These are phyloP conservation scores for Axinella damicornis DNA, from an alignment of 37 sponge, comb jelly and placozoan genomes.

Conservation along the genomic window DNA sequence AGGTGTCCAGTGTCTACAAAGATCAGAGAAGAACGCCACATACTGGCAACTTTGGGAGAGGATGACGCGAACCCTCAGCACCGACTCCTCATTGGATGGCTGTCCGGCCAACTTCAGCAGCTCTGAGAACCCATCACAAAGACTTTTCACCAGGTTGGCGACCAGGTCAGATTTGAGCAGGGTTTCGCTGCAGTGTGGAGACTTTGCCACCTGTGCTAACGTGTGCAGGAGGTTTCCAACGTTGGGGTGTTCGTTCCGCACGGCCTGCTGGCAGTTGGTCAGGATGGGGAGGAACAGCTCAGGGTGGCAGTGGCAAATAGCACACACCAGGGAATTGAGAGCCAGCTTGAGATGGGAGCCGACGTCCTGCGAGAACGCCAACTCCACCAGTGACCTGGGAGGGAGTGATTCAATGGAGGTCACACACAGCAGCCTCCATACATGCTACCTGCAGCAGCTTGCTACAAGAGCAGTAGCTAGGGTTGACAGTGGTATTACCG, in stretches of 20 bases:
- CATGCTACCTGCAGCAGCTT: neutral
- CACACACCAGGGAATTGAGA: constrained; percentile 53
- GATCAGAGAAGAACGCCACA: constrained; percentile 69
- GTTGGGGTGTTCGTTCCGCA: neutral
- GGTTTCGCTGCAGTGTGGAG: constrained; percentile 3
- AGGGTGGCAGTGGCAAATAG: constrained; percentile 44
- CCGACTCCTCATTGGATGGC: neutral
- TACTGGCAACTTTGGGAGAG: constrained; percentile 9
- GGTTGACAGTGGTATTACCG: no score
- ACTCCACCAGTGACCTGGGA: constrained; percentile 53
- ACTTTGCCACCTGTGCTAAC: constrained; percentile 51
- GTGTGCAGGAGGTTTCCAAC: constrained; percentile 38
- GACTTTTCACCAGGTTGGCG: neutral
- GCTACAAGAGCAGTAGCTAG: no score
- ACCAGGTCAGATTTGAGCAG: constrained; percentile 46
- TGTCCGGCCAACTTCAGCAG: neutral
- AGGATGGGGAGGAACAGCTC: constrained; percentile 35
- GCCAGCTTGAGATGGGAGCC: constrained; percentile 31
- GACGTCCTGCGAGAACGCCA: constrained; percentile 33
- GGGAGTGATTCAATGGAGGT: neutral
- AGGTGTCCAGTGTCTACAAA: constrained; percentile 29
- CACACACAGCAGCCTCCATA: neutral
- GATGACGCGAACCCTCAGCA: neutral
- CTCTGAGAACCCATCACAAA: constrained; percentile 14
- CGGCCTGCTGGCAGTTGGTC: constrained; percentile 11